phyloP scores from a whole-genome alignment of 92 coral and sea anemone genomes.

The Zoanthus gigantus region DNA sequence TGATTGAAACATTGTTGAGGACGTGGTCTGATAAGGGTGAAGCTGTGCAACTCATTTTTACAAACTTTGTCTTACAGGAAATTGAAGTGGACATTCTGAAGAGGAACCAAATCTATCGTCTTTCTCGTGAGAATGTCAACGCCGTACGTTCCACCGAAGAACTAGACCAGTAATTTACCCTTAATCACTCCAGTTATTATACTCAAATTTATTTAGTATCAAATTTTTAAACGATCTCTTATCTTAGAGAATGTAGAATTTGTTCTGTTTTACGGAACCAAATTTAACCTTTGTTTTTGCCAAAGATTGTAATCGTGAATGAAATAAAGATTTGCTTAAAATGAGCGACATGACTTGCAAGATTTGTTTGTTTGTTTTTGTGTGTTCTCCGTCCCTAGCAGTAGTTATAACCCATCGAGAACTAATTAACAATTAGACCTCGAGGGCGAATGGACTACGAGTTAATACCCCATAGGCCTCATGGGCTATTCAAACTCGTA shows the following conservation, averaged over 20 bases:
- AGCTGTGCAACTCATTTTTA: neutral
- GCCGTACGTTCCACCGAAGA: neutral
- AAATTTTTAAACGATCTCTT: neutral
- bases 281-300: neutral
- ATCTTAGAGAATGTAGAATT: neutral
- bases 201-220: neutral
- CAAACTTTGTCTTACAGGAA: constrained; percentile 11
- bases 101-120: constrained; percentile 32
- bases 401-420: too few species aligned
- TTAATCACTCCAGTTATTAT: neutral
- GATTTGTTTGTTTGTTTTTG: too few species aligned
- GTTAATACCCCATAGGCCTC: too few species aligned
- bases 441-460: too few species aligned
- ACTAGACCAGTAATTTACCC: neutral
- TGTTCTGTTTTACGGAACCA: constrained; percentile 11
- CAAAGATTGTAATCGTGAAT: neutral
- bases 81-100: constrained; percentile 36
- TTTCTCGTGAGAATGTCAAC: neutral
- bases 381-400: too few species aligned
- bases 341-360: neutral
- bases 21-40: neutral
- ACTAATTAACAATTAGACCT: too few species aligned
- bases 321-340: constrained; percentile 12
- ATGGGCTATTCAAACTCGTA: too few species aligned
- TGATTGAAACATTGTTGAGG: neutral